Evolutionary conservation across 2,888 invertebrate genomes (phyloP), one percentile per base, ranked within the genome.

Genomic region (Brachypterus glaber): DNA sequence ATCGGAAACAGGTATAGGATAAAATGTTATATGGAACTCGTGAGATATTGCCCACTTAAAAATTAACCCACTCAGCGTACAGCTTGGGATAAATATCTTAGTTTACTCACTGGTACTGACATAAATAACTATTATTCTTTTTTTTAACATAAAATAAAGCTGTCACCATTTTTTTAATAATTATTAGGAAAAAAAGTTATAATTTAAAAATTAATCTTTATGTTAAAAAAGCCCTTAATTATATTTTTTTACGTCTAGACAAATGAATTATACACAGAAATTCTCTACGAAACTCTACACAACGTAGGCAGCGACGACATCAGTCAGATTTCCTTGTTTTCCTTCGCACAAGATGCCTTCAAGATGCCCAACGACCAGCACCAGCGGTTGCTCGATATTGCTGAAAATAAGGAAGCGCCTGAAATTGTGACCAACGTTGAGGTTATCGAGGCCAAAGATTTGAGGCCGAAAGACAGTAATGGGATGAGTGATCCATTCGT

Each of bases 401-500:
- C 85, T 0, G 76, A 76, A 56, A 76, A 76, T 9, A 87, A 86
- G 62, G 83, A 88, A 70, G 82, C 88, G 1, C 89, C 89, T 0
- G 84, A 87, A 54, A 70, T 89, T 52, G 76, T 85, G 64, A 67
- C 90, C 29, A 88, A 89, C 59, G 81, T 90, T 7, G 87, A 89
- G 67, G 77, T 90, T 3, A 77, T 89, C 35, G 88, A 89, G 67
- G 88, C 86, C 2, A 88, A 87, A 67, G 87, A 88, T 53, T 65
- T 90, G 29, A 72, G 77, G 43, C 79, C 89, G 13, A 89, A 89
- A 65, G 90, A 90, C 63, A 78, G 88, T 0, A 90, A 86, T 59
- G 90, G 96, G n/a, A 74, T 91, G 48, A 93, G 93, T 53, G 97
- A 98, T 67, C 97, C 97, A 0, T 98, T 93, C 63, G 95, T 96